Conservation (phyloP, 2,888 invertebrate genomes). For the Leptinotarsa rubiginosa region DNA sequence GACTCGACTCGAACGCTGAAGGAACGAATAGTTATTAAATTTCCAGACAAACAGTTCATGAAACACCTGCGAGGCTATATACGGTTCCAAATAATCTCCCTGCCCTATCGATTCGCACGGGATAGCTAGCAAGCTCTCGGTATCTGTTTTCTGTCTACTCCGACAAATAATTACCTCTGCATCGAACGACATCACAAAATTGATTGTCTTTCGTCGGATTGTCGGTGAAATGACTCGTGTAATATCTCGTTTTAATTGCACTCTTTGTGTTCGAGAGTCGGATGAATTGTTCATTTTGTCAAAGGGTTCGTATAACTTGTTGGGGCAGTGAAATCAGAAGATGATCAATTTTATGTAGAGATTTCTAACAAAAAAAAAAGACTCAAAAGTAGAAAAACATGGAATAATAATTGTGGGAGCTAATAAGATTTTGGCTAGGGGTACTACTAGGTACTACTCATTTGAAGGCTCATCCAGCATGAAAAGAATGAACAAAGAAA, state of each 20-base stretch:
- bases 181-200: conserved; percentile 25
- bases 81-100: conserved; percentile 54
- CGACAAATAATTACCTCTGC: conserved; percentile 23
- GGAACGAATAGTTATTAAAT: conserved; percentile 61
- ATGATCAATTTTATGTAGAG: too few relatives aligned
- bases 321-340: background rate
- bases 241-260: conserved; percentile 27
- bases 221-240: conserved; percentile 25
- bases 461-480: too few relatives aligned
- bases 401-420: too few relatives aligned
- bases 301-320: background rate
- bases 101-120: conserved; percentile 59
- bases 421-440: too few relatives aligned
- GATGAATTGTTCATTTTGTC: conserved; percentile 1
- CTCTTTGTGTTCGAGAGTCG: background rate
- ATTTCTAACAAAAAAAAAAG: too few relatives aligned
- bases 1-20: conserved; percentile 38
- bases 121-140: background rate
- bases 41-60: conserved; percentile 64
- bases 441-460: too few relatives aligned
- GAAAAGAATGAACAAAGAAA: too few relatives aligned
- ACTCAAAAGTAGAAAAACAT: too few relatives aligned
- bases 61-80: conserved; percentile 62
- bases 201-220: conserved; percentile 27
- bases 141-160: conserved; percentile 22